phyloP scores from a whole-genome alignment of 2,888 invertebrate genomes.

The Nomada lathburiana region DNA sequence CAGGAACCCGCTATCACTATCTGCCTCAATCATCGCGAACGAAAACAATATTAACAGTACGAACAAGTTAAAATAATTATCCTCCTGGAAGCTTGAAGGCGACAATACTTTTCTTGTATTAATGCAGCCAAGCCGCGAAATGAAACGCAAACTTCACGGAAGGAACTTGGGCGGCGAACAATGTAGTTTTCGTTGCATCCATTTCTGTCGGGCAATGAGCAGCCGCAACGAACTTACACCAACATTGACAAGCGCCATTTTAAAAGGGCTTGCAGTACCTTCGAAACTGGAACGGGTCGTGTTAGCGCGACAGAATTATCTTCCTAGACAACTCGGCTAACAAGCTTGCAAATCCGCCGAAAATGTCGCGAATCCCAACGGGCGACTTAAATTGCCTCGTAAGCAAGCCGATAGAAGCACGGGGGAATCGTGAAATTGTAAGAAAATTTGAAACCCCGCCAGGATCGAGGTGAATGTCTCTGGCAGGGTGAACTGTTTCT shows the following conservation, averaged over 20 bases:
- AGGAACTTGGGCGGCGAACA: background rate
- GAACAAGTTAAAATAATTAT: background rate
- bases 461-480: constrained; percentile 7
- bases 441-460: constrained; percentile 56
- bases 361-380: constrained; percentile 46
- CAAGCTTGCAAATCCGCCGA: constrained; percentile 54
- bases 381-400: constrained; percentile 55
- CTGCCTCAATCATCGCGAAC: background rate
- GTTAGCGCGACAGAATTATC: constrained; percentile 30
- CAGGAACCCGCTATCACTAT: background rate
- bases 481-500: constrained; percentile 17
- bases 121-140: constrained; percentile 17
- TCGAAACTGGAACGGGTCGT: constrained; percentile 41
- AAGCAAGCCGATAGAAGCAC: constrained; percentile 39
- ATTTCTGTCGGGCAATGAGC: constrained; percentile 8
- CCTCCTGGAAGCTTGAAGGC: background rate
- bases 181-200: constrained; percentile 1
- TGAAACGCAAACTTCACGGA: constrained; percentile 25
- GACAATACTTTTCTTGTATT: background rate
- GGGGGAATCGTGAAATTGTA: constrained; percentile 23
- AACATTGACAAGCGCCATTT: constrained; percentile 32
- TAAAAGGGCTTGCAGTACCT: constrained; percentile 35
- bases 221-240: constrained; percentile 7
- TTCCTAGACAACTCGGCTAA: constrained; percentile 31
- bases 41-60: background rate